phyloP scores from a whole-genome alignment of 2,113 vertebrate genomes.

The Typhlomys cinereus region DNA sequence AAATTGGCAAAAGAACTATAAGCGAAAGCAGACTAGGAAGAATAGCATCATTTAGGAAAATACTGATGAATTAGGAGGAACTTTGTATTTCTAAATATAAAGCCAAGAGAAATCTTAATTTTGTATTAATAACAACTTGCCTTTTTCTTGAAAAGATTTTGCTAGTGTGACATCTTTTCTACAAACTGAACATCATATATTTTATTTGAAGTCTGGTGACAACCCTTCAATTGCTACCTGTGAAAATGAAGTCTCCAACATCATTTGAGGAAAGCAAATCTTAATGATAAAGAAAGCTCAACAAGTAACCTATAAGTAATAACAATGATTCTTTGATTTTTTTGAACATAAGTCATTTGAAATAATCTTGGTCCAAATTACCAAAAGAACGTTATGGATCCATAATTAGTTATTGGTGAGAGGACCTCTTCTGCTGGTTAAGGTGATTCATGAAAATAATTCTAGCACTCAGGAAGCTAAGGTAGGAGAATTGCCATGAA shows the following conservation, averaged over 20 bases:
- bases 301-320: slow-evolving; percentile 24
- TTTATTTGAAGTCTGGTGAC: slow-evolving; percentile 12
- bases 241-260: slow-evolving; percentile 21
- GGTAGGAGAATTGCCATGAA: not conserved
- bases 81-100: slow-evolving; percentile 48
- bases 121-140: slow-evolving; percentile 24
- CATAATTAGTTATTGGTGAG: slow-evolving; percentile 10
- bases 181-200: not conserved
- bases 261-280: slow-evolving; percentile 25
- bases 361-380: slow-evolving; percentile 44
- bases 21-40: slow-evolving; percentile 13
- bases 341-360: slow-evolving; percentile 51
- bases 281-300: slow-evolving; percentile 49
- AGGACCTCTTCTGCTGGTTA: not conserved
- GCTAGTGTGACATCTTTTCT: not conserved
- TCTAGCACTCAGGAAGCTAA: not conserved
- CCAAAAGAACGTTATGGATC: slow-evolving; percentile 42
- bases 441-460: not conserved
- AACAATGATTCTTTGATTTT: not conserved
- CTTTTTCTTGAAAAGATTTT: slow-evolving; percentile 49
- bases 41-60: slow-evolving; percentile 40
- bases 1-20: slow-evolving; percentile 19
- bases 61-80: slow-evolving; percentile 40
- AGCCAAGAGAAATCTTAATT: slow-evolving; percentile 45
- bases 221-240: not conserved